phyloP scores from a whole-genome alignment of 2,113 vertebrate species.

The Marcusenius ussheri region DNA sequence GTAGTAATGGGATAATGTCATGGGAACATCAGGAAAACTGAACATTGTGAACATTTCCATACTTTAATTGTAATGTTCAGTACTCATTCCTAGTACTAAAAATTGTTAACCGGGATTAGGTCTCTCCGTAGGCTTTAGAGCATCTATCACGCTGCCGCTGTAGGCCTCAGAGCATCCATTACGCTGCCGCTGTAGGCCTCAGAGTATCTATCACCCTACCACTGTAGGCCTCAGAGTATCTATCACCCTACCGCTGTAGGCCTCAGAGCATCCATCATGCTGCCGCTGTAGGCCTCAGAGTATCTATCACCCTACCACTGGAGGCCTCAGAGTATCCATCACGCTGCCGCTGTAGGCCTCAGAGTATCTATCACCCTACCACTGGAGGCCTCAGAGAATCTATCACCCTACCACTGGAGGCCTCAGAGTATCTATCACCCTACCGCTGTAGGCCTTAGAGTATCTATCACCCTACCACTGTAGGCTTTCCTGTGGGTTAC shows the following conservation, averaged over 20 bases:
- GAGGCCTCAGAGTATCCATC: background rate
- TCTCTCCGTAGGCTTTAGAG: background rate
- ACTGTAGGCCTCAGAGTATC: background rate
- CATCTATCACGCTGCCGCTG: too few species aligned
- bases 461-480: background rate
- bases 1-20: background rate
- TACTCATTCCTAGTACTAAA: background rate
- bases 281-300: background rate
- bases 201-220: too few species aligned
- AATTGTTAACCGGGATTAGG: background rate
- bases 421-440: background rate
- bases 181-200: background rate
- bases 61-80: background rate
- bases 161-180: background rate
- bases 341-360: background rate
- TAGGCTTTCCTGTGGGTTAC: background rate
- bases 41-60: background rate
- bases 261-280: background rate
- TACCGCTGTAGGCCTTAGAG: background rate
- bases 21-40: background rate
- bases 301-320: background rate
- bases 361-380: too few species aligned
- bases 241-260: background rate
- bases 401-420: too few species aligned
- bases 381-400: background rate